Base-by-base conservation (phyloP, 2,888 invertebrate species). In the Tromatobia lineatoria region DNA sequence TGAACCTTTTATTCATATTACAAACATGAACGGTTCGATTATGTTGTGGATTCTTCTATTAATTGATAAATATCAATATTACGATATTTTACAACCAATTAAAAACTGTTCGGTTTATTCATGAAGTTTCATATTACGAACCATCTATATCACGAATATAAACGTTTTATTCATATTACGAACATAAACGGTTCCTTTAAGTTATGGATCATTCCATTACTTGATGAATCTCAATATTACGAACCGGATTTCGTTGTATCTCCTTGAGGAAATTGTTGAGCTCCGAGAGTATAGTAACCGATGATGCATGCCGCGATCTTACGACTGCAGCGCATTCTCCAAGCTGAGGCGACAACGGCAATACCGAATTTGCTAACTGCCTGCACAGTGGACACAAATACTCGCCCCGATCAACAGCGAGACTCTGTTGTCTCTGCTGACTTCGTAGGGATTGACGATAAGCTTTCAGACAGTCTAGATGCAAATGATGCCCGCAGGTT, bases 401-500 rank as follows among this genome's bases (percentile, higher is more conserved):
- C 95, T 99, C 99, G 71, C 98, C 98, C 80, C 96, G 95, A 90
- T 97, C 97, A 29, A 95, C 95, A 82, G 96, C 96, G 69, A 98
- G 94, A 93, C 96, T 96, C 93, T 96, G 96, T 87, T 96, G 96
- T 42, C 97, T 95, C 92, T 97, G 97, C 87, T 97, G 96, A 85
- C 96, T 96, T 89, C 96, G 95, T 85, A 99, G 95, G 45, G 99
- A 97, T 90, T 96, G 96, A 90, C 99, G 95, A 94, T 99, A 99
- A 0, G 98, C 96, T 92, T 97, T 97, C 91, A 99, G 96, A 94
- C 99, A 99, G 92, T 98, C 97, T 90, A 99, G 95, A 94, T 99
- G 99, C 82, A 99, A 95, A 94, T 98, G 98, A 94, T 99, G 99
- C 0, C 99, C 99, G 94, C 99, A 99, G 1, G 99, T 98, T 94